A percentile compares a stretch with the other conserved stretches of the same genome.
phyloP scores from a whole-genome alignment of 2,797 vertebrate species.

The Cynopterus sphinx region DNA sequence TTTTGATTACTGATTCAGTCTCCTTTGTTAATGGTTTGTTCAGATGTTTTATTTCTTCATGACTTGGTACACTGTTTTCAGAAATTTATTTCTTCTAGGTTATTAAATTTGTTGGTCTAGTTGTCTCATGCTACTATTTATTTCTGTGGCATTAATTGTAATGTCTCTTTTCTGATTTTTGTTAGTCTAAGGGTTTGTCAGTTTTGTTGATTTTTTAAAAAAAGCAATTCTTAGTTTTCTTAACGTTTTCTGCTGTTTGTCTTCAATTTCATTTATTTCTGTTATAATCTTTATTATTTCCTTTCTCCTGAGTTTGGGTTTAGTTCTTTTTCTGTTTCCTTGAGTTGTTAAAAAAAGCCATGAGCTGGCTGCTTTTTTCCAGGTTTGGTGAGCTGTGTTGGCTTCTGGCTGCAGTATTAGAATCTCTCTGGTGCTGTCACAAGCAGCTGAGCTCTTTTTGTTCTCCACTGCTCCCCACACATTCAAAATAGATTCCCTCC shows the following conservation, averaged over 20 bases:
- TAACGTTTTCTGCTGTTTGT: background rate
- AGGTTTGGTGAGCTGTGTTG: background rate
- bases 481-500: background rate
- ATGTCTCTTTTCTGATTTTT: background rate
- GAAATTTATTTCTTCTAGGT: background rate
- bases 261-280: background rate
- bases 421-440: background rate
- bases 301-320: background rate
- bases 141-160: constrained; percentile 2
- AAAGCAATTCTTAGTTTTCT: background rate
- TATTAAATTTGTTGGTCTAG: background rate
- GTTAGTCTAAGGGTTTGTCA: background rate
- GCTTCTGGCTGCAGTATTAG: background rate
- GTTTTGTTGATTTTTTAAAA: background rate
- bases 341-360: background rate
- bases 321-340: background rate
- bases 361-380: background rate
- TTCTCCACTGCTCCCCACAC: background rate
- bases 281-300: background rate
- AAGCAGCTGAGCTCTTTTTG: background rate
- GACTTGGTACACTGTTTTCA: background rate
- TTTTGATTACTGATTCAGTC: background rate
- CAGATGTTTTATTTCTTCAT: background rate
- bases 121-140: background rate
- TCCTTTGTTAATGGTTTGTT: background rate